phyloP scores from a whole-genome alignment of 2,797 vertebrate genomes.

The Lemur catta region DNA sequence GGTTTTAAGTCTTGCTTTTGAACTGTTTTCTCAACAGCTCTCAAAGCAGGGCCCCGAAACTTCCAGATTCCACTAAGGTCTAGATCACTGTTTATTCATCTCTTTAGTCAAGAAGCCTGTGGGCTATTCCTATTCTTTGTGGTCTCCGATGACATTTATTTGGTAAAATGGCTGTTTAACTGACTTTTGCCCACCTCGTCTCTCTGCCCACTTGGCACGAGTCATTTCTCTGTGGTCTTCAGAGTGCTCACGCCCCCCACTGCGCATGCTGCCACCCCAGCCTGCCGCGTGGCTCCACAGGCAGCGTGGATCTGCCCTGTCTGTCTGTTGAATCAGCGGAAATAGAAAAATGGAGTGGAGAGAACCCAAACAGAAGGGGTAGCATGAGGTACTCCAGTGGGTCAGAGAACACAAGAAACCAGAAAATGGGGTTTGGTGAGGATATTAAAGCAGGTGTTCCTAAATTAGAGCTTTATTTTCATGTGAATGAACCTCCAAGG shows the following conservation, averaged over 20 bases:
- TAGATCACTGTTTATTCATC: background rate
- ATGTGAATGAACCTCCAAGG: background rate
- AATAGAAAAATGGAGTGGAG: background rate
- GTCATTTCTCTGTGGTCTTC: background rate
- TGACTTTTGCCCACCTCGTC: background rate
- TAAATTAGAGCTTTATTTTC: background rate
- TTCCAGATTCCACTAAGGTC: background rate
- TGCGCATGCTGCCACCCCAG: rapidly evolving
- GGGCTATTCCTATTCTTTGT: background rate
- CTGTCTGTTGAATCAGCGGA: background rate
- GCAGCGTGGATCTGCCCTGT: background rate
- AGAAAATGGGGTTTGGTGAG: background rate
- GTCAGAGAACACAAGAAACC: too few species aligned
- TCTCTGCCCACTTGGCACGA: background rate
- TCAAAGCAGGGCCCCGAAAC: background rate
- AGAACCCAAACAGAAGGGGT: background rate
- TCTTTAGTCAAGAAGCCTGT: background rate
- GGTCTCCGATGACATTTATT: background rate
- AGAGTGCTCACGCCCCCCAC: too few species aligned
- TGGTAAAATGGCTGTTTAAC: background rate
- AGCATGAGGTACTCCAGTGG: rapidly evolving
- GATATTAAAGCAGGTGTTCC: rapidly evolving
- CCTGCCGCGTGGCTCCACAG: rapidly evolving
- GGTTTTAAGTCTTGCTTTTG: background rate
- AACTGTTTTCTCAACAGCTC: background rate